Evolutionary conservation across 2,797 vertebrate species (phyloP).

Genomic region (Fringilla coelebs): DNA sequence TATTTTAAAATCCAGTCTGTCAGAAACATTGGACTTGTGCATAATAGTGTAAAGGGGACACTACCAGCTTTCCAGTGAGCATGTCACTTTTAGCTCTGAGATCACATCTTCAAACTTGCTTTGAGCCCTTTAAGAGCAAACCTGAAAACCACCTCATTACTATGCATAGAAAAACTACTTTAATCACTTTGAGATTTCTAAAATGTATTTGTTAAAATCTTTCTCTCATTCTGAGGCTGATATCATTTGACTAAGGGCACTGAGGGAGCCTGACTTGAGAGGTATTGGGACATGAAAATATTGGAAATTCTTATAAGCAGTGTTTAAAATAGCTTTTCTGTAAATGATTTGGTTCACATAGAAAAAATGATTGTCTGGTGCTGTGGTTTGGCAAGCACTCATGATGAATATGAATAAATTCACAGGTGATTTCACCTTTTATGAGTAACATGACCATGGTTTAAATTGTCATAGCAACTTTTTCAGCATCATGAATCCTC

Average conservation of each 20-base stretch:
- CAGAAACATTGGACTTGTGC: neutral
- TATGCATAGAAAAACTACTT: constrained; percentile 68
- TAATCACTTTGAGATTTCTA: constrained; percentile 70
- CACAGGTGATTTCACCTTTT: constrained; percentile 44
- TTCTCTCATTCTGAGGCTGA: constrained; percentile 56
- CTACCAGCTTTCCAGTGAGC: neutral
- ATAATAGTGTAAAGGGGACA: neutral
- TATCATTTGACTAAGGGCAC: constrained; percentile 60
- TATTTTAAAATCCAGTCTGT: neutral
- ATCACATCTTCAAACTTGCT: constrained; percentile 43
- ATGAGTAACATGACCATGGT: neutral
- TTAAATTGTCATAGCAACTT: neutral
- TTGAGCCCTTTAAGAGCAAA: constrained; percentile 65
- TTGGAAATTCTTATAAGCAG: constrained; percentile 64
- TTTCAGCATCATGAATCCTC: neutral
- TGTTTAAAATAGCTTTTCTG: constrained; percentile 68
- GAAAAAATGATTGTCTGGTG: constrained; percentile 47
- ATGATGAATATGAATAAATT: constrained; percentile 51
- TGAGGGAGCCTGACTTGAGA: constrained; percentile 61
- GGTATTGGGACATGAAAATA: constrained; percentile 60
- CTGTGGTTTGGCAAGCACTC: constrained; percentile 39
- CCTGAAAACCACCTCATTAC: constrained; percentile 62
- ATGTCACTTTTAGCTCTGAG: constrained; percentile 40
- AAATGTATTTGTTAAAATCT: constrained; percentile 70
- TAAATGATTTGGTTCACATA: constrained; percentile 55